phyloP scores from a whole-genome alignment of 2,888 invertebrate species.

The Athalia rosae region DNA sequence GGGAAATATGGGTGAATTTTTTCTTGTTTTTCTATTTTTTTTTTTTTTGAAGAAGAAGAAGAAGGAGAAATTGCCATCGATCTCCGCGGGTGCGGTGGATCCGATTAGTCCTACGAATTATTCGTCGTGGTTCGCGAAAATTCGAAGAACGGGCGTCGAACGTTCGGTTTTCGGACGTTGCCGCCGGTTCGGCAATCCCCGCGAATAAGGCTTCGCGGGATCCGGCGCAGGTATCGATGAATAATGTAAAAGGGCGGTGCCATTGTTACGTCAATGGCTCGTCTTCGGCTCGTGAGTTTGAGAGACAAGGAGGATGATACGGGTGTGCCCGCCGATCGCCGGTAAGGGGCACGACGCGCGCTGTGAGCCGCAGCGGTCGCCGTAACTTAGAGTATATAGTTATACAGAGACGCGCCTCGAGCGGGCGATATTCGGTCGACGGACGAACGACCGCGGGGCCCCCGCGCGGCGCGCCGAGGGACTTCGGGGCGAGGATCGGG shows the following conservation, averaged over 20 bases:
- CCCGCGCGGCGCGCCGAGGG: too few relatives aligned
- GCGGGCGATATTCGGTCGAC: constrained; percentile 29
- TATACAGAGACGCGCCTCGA: not conserved
- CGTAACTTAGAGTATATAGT: too few relatives aligned
- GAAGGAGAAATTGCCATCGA: too few relatives aligned
- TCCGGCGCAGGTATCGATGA: constrained; percentile 48
- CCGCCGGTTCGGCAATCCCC: not conserved
- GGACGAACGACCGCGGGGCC: not conserved
- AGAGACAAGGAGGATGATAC: constrained; percentile 4
- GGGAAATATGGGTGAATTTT: too few relatives aligned
- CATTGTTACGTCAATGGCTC: constrained; percentile 54
- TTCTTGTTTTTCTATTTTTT: too few relatives aligned
- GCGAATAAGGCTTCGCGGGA: constrained; percentile 15
- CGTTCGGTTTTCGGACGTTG: not conserved
- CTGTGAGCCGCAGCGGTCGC: too few relatives aligned
- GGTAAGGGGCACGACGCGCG: constrained; percentile 21
- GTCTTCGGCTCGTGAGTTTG: constrained; percentile 46
- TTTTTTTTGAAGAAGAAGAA: too few relatives aligned
- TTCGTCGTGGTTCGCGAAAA: not conserved
- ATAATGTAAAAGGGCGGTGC: constrained; percentile 55
- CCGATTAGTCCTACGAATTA: not conserved
- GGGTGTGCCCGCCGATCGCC: not conserved
- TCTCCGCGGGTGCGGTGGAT: not conserved
- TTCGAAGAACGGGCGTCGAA: not conserved
- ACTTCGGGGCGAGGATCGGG: too few relatives aligned